Evolutionary conservation across 2,797 vertebrate genomes (phyloP), one percentile per base, ranked within the genome.

Genomic region (Acrocephalus scirpaceus): DNA sequence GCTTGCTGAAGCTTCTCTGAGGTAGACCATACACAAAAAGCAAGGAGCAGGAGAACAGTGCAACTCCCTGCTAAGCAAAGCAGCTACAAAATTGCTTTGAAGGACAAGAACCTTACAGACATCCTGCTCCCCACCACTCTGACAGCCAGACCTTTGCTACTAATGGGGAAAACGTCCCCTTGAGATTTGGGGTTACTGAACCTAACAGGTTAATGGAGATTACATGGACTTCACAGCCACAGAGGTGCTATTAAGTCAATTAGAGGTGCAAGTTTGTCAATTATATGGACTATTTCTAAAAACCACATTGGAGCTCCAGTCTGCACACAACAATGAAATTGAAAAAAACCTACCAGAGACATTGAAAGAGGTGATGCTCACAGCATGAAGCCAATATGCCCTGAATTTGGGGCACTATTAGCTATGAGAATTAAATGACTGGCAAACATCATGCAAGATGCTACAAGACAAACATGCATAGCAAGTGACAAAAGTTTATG

Each of bases 211-310:
- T 96, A 92, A 95, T 90, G 88, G 90, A 94, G 58, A 90, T 90
- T 60, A 83, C 12, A 4, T 3, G 2, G 79, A 90, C 91, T 92
- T 85, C 74, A 79, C 58, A 95, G 86, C 87, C 93, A 95, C 93
- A 96, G 82, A 93, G 86, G 73, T 92, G 83, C 82, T 94, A 91
- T 91, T 70, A 79, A 76, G 88, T 93, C 91, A 89, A 86, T 92
- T 57, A 91, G 58, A 95, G 74, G 81, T 82, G 75, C 65, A 78
- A 78, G 65, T 77, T 72, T 80, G 83, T 95, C 91, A 95, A 90
- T 96, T 93, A 70, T 30, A 92, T 73, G 66, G 80, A 92, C 83
- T 90, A 53, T 78, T 93, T 90, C 79, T 90, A 87, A 94, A 92
- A 96, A 79, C 48, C 88, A 90, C 90, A 93, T 1, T 87, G 74